Evolutionary conservation across 2,113 vertebrate species (phyloP), one percentile per base, ranked within the genome.

Genomic region (Alethe castanea): DNA sequence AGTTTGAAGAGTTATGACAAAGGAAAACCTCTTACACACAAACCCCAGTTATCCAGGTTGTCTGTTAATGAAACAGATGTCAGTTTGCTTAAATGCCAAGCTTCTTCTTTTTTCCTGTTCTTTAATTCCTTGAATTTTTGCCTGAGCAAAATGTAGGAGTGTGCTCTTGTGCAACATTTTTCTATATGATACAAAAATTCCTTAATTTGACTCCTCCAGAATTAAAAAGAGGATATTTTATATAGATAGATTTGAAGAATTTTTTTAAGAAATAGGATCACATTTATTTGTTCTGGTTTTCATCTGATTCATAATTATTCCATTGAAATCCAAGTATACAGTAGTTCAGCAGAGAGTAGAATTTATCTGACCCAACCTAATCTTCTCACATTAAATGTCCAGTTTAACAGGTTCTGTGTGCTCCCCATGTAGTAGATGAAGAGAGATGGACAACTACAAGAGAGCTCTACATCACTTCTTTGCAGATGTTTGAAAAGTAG

Each of bases 21-120:
- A 86, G 83, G 33, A 57, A 95, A 86, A 71, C 12, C 31, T 67
- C 53, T 84, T 62, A 48, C 38, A 81, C 14, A 74, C 71, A 70
- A 78, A 94, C 19, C 17, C 1, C 19, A 64, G 53, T 86, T 69
- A 92, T 92, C 40, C 83, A 95, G 88, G 90, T 80, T 90, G 57
- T 56, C 67, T 96, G 62, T 78, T 88, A 96, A 92, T 94, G 92
- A 95, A 96, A 94, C 90, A 96, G 93, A 96, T 95, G 96, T 90
- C 54, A 77, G 15, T 62, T 88, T 84, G 40, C 64, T 71, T 71
- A 88, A 88, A 73, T 60, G 52, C 11, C 38, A 78, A 29, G 24
- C 10, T 88, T 62, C 10, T 0, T 64, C 76, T 44, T 69, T 69
- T 35, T 16, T 3, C 25, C 7, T 23, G 15, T 24, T 45, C 12